Percentiles rank a stretch among this genome's conserved stretches.
These are phyloP conservation scores for Ptilodon capucinus DNA, from an alignment of 2,888 invertebrate genomes.

Conservation along the genomic window DNA sequence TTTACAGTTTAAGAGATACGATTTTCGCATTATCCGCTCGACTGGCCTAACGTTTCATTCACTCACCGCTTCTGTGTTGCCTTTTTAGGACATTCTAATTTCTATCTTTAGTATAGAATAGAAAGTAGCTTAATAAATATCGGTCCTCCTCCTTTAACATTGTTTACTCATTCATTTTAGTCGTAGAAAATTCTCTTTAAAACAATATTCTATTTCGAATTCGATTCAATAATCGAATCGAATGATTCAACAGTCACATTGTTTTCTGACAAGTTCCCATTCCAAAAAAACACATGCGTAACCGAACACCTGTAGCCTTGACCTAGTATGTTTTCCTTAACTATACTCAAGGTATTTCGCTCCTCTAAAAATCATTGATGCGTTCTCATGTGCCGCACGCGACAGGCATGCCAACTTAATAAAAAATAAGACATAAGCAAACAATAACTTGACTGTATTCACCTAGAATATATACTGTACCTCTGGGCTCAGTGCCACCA, in stretches of 20 bases:
- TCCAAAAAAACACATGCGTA: slow-evolving; percentile 5
- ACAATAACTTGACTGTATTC: slow-evolving; percentile 43
- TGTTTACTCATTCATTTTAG: neutral
- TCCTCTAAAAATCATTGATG: slow-evolving; percentile 12
- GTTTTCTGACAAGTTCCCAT: neutral
- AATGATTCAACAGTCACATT: neutral
- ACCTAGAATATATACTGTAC: slow-evolving; percentile 23
- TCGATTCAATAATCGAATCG: no score
- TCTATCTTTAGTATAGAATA: neutral
- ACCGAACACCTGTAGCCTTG: slow-evolving; percentile 41
- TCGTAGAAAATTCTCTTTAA: neutral
- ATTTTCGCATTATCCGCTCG: slow-evolving; percentile 11
- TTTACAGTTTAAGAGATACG: slow-evolving; percentile 24
- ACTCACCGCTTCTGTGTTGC: neutral
- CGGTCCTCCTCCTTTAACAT: neutral
- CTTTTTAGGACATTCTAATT: neutral
- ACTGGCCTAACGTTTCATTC: slow-evolving; percentile 2
- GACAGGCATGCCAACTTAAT: slow-evolving; percentile 34
- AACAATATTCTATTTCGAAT: neutral
- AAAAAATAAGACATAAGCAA: slow-evolving; percentile 40
- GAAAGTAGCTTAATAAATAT: neutral
- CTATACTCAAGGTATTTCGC: slow-evolving; percentile 38
- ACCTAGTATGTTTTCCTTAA: slow-evolving; percentile 47
- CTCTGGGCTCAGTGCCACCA: slow-evolving; percentile 38
- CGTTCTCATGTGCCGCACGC: slow-evolving; percentile 33